These are phyloP conservation scores for Zaprionus ornatus DNA, from an alignment of 1,140 invertebrate species.

Conservation along the genomic window DNA sequence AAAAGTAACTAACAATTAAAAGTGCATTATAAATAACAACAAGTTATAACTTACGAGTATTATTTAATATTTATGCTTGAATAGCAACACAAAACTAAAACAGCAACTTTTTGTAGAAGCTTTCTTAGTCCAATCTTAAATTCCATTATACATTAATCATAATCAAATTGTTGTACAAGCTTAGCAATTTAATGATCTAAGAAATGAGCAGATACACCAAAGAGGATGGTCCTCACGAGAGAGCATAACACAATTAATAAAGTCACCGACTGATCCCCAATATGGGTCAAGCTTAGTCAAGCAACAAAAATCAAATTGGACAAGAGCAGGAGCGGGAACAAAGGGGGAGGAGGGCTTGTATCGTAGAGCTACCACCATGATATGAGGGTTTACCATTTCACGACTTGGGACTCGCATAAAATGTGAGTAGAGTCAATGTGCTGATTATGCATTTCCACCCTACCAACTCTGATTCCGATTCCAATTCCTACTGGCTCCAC, in stretches of 20 bases:
- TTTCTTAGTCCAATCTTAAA: background rate
- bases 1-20: background rate
- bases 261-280: background rate
- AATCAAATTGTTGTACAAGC: background rate
- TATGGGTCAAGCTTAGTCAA: slow-evolving; percentile 47
- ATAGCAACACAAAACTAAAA: background rate
- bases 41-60: no score
- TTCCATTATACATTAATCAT: background rate
- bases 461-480: background rate
- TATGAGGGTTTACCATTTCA: slow-evolving; percentile 37
- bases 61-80: background rate
- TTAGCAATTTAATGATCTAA: background rate
- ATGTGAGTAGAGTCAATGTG: slow-evolving; percentile 15
- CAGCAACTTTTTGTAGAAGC: no score
- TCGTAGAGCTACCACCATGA: slow-evolving; percentile 41
- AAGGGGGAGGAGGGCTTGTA: background rate
- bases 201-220: background rate
- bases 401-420: slow-evolving; percentile 55
- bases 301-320: slow-evolving; percentile 37
- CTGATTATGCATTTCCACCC: slow-evolving; percentile 75
- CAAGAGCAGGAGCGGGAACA: background rate
- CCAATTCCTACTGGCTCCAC: background rate
- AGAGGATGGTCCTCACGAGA: background rate
- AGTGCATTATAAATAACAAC: background rate
- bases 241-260: background rate